Percentiles rank a stretch among this genome's conserved stretches.
Conservation (phyloP, 2,888 invertebrate species). For the Pyrrhosoma nymphula region DNA sequence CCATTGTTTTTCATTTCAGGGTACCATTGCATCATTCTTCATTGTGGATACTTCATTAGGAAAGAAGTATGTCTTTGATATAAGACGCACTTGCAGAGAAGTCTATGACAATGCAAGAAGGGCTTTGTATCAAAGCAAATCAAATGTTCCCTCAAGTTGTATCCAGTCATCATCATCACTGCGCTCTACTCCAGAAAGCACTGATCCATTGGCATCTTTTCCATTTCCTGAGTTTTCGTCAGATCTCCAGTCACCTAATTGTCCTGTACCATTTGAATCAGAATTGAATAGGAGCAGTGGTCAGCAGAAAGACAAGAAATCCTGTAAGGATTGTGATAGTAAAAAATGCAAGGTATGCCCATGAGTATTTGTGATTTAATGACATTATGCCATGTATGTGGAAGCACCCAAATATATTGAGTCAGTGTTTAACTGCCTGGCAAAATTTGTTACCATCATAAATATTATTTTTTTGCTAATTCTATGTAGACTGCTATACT, state of each 20-base stretch:
- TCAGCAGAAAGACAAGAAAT: neutral
- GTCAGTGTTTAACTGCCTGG: too few species aligned
- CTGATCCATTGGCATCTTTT: constrained; percentile 13
- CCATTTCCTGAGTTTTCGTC: constrained; percentile 48
- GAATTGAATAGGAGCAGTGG: constrained; percentile 26
- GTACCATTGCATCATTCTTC: constrained; percentile 94
- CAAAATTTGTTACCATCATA: too few species aligned
- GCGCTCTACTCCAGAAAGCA: neutral
- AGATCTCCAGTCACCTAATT: constrained; percentile 29
- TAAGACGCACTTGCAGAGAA: constrained; percentile 91
- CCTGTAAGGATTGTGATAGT: constrained; percentile 65
- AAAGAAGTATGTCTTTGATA: constrained; percentile 95
- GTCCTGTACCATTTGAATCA: constrained; percentile 28
- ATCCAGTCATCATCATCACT: constrained; percentile 46
- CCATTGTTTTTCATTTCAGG: constrained; percentile 78
- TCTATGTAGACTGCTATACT: too few species aligned
- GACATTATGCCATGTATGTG: too few species aligned
- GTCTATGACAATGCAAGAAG: constrained; percentile 93
- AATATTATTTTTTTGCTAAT: too few species aligned
- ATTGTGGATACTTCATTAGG: constrained; percentile 92
- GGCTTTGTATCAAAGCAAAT: constrained; percentile 81
- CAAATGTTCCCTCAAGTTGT: constrained; percentile 10
- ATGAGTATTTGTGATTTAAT: neutral
- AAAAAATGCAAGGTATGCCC: constrained; percentile 68
- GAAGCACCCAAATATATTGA: too few species aligned